phyloP scores from a whole-genome alignment of 2,888 invertebrate species.

The Chymomyza fuscimana region DNA sequence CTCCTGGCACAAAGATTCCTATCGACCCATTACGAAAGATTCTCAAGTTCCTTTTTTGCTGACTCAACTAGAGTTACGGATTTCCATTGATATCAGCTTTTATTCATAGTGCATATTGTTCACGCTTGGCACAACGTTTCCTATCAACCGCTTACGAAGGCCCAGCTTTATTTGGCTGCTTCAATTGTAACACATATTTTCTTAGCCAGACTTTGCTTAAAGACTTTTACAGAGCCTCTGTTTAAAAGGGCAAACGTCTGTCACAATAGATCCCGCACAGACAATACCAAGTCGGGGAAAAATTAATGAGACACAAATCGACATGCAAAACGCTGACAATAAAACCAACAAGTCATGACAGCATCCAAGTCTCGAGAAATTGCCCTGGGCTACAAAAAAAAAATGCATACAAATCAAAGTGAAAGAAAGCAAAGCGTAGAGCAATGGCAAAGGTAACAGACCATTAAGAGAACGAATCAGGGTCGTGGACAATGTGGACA shows the following conservation, averaged over 20 bases:
- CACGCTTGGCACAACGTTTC: no score
- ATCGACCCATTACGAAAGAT: no score
- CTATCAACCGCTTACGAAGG: no score
- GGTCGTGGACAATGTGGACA: constrained; percentile 26
- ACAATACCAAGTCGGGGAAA: background rate
- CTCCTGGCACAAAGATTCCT: no score
- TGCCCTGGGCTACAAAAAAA: constrained; percentile 53
- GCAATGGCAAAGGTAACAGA: constrained; percentile 31
- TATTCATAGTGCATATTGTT: no score
- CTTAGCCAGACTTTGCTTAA: background rate
- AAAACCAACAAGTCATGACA: constrained; percentile 52
- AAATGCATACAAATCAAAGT: constrained; percentile 44
- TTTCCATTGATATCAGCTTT: no score
- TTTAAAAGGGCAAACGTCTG: background rate
- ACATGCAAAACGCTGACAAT: constrained; percentile 42
- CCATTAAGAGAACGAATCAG: constrained; percentile 60
- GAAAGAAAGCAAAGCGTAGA: constrained; percentile 24
- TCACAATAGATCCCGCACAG: background rate
- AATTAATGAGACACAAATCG: constrained; percentile 41
- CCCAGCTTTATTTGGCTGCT: no score
- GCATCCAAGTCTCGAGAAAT: constrained; percentile 43
- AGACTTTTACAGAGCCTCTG: background rate
- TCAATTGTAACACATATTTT: background rate
- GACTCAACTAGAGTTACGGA: no score
- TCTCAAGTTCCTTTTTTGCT: no score